A percentile compares a stretch with the other conserved stretches of the same genome.
Evolutionary conservation across 1,140 invertebrate species (phyloP).

Genomic region (Pseudobourletiella spinata): DNA sequence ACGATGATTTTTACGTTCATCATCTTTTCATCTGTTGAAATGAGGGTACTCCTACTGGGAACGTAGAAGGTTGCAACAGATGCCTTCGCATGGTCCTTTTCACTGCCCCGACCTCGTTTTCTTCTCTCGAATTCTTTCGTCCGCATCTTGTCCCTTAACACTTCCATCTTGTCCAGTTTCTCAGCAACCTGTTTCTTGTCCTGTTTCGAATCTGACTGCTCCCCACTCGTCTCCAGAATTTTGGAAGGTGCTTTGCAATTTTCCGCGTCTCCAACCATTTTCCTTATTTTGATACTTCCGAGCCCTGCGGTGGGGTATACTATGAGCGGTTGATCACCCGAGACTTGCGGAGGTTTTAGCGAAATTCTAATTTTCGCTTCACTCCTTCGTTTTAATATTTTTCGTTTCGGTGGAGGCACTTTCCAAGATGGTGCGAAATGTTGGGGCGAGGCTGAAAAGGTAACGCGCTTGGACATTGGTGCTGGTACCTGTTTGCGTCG

Average conservation of each 20-base stretch:
- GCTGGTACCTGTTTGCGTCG: too few species aligned
- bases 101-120: not conserved
- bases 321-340: too few species aligned
- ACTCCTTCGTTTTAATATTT: not conserved
- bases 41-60: not conserved
- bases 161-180: not conserved
- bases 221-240: too few species aligned
- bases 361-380: too few species aligned
- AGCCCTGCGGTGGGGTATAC: too few species aligned
- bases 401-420: not conserved
- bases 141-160: not conserved
- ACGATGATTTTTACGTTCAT: not conserved
- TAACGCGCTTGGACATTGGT: not conserved
- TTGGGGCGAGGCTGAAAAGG: not conserved
- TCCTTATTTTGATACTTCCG: too few species aligned
- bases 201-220: too few species aligned
- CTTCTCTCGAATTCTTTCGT: not conserved
- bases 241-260: too few species aligned
- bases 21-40: not conserved
- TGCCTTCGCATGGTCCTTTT: too few species aligned
- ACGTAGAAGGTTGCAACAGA: not conserved
- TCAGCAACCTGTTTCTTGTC: not conserved
- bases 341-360: not conserved
- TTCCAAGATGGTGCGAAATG: not conserved
- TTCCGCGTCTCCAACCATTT: not conserved